phyloP scores from a whole-genome alignment of 2,797 vertebrate genomes.

The Falco rusticolus region DNA sequence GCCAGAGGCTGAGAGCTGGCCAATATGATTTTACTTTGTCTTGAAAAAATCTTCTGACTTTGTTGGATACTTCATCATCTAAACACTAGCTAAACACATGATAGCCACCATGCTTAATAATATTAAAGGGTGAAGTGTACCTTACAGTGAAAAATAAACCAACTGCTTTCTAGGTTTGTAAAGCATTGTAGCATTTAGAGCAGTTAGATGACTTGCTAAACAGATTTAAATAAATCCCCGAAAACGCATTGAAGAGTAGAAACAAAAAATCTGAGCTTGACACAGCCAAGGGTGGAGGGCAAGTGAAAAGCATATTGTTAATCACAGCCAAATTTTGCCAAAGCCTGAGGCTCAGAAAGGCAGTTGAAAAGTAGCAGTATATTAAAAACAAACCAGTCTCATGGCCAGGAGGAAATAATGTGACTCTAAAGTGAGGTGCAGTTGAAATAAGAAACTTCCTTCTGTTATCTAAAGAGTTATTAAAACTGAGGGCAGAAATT shows the following conservation, averaged over 20 bases:
- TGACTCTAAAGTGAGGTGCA: background rate
- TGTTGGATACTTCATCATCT: background rate
- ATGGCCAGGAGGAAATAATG: constrained; percentile 10
- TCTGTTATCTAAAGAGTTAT: constrained; percentile 15
- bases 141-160: background rate
- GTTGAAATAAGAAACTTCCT: constrained; percentile 26
- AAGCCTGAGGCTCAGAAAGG: background rate
- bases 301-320: background rate
- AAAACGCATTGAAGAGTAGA: background rate
- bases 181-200: background rate
- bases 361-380: background rate
- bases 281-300: background rate
- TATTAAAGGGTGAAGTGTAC: background rate
- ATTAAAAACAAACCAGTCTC: constrained; percentile 22
- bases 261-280: background rate
- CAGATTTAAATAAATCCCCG: background rate
- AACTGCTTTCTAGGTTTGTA: background rate
- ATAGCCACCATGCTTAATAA: background rate
- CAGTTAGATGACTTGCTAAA: background rate
- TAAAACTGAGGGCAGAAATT: constrained; percentile 27
- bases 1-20: background rate
- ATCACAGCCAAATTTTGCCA: constrained; percentile 1
- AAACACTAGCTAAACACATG: background rate
- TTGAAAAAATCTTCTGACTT: background rate
- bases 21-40: background rate